phyloP scores from a whole-genome alignment of 2,888 invertebrate species.

The Drosophila anomelani region DNA sequence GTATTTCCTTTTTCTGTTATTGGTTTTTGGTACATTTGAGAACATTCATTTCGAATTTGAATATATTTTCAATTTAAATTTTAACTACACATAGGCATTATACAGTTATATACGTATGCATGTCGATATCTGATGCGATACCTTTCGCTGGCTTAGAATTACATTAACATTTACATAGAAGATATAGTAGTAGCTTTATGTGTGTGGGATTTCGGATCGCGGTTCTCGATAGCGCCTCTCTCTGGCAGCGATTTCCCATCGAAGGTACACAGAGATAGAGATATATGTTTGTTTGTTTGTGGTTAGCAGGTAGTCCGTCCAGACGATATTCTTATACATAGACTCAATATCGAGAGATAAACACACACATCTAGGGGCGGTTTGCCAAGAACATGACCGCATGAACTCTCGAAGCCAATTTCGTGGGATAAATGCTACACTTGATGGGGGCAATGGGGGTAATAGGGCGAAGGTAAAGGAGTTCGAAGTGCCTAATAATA shows the following conservation, averaged over 20 bases:
- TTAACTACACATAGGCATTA: slow-evolving; percentile 52
- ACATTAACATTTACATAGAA: slow-evolving; percentile 77
- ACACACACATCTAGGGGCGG: slow-evolving; percentile 50
- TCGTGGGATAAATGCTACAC: slow-evolving; percentile 26
- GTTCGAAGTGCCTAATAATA: slow-evolving; percentile 55
- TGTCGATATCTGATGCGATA: slow-evolving; percentile 51
- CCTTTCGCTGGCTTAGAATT: slow-evolving; percentile 64
- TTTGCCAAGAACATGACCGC: slow-evolving; percentile 15
- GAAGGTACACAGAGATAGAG: slow-evolving; percentile 53
- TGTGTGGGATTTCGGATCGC: slow-evolving; percentile 36
- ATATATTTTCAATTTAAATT: slow-evolving; percentile 62
- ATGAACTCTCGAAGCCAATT: slow-evolving; percentile 19
- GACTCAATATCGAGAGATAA: slow-evolving; percentile 41
- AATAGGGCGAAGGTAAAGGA: background rate
- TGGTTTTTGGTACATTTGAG: slow-evolving; percentile 71
- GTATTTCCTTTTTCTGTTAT: slow-evolving; percentile 17
- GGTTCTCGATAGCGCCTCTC: slow-evolving; percentile 32
- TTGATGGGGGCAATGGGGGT: background rate
- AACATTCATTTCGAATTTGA: slow-evolving; percentile 69
- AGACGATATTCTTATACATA: slow-evolving; percentile 25
- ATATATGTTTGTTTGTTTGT: slow-evolving; percentile 12
- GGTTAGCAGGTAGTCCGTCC: slow-evolving; percentile 29
- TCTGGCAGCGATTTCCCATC: slow-evolving; percentile 33
- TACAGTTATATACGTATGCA: slow-evolving; percentile 52
- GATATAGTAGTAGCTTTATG: slow-evolving; percentile 58